Percentiles rank a stretch among this genome's conserved stretches.
Conservation (phyloP, 2,113 vertebrate species). For the Plotosus lineatus region DNA sequence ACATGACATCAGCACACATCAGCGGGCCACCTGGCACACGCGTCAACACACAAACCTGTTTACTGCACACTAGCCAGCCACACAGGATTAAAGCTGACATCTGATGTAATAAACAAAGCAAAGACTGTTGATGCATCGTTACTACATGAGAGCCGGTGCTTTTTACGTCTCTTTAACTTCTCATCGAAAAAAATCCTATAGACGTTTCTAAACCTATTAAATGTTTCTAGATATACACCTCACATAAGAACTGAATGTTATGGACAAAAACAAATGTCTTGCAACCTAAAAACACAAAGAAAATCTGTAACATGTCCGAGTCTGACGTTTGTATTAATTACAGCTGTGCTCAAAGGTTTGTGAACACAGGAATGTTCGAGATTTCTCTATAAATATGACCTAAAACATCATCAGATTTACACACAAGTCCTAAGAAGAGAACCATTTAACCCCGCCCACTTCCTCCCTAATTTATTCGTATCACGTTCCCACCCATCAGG, state of each 20-base stretch:
- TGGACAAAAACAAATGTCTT: not conserved
- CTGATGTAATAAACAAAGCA: constrained; percentile 19
- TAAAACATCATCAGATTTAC: too few species aligned
- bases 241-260: not conserved
- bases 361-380: too few species aligned
- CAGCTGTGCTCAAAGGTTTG: too few species aligned
- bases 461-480: too few species aligned
- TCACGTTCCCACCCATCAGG: too few species aligned
- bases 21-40: constrained; percentile 16
- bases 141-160: not conserved
- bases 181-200: too few species aligned
- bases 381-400: too few species aligned
- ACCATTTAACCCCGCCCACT: too few species aligned
- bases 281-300: not conserved
- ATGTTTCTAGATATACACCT: not conserved
- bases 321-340: too few species aligned
- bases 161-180: not conserved
- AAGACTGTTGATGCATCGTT: not conserved
- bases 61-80: constrained; percentile 1
- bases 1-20: constrained; percentile 48
- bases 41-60: constrained; percentile 32
- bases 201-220: too few species aligned
- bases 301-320: not conserved
- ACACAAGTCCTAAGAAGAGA: too few species aligned
- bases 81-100: constrained; percentile 30